Evolutionary conservation across 2,113 vertebrate genomes (phyloP), one percentile per base, ranked within the genome.

Genomic region (Panurus biarmicus): DNA sequence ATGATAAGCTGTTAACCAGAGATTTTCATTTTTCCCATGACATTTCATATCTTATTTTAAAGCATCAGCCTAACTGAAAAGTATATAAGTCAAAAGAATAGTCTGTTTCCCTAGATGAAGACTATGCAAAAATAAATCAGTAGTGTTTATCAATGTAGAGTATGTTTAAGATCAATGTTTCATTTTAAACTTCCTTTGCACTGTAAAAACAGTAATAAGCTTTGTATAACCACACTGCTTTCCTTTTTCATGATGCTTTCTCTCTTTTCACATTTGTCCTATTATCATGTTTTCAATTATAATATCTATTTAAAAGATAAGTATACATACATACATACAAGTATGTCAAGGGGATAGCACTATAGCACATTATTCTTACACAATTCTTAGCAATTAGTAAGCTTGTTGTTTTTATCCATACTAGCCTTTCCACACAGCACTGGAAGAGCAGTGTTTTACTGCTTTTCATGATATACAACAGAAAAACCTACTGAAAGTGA

Each of bases 321-420:
- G 31, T 82, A 94, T 76, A 45, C 40, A 76, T 83, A 60, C 86
- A 89, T 89, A 82, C 87, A 23, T 83, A 33, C 7, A 83, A 70
- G 87, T 89, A 89, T 89, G 87, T 89, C 65, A 89, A 83, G 87
- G 89, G 89, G 89, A 91, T 91, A 91, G 82, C 82, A 85, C 89
- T 91, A 42, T 87, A 79, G 81, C 91, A 94, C 89, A 82, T 96
- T 87, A 82, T 53, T 94, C 61, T 89, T 85, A 60, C 33, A 87
- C 6, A 1, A 12, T 69, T 69, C 56, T 76, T 76, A 61, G 17
- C 5, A 5, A 87, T 79, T 66, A 76, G 26, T 73, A 91, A 93
- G 66, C 48, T 75, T 2, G 3, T 24, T 89, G 10, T 57, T 92
- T 92, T 88, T 89, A 74, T 73, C 35, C 7, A 4, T 69, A 75